Evolutionary conservation across 2,113 vertebrate genomes (phyloP).

Genomic region (Menura novaehollandiae): DNA sequence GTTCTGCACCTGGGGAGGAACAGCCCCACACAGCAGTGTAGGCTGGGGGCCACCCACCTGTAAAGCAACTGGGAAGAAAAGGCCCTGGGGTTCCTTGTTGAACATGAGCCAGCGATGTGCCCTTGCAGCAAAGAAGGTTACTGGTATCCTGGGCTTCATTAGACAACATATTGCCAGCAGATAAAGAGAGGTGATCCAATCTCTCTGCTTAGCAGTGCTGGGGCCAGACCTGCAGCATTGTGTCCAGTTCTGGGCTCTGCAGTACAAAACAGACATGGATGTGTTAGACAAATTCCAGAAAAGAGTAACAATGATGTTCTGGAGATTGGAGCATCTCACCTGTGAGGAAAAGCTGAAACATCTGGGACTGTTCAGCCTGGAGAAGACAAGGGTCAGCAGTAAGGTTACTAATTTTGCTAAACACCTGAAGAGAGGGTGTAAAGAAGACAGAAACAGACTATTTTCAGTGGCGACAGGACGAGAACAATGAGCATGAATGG

Average conservation of each 20-base stretch:
- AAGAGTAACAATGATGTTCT: neutral
- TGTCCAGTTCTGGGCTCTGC: neutral
- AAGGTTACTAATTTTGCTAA: neutral
- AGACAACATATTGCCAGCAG: neutral
- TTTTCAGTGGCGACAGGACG: neutral
- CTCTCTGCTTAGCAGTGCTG: neutral
- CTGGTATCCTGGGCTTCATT: neutral
- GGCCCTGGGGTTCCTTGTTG: rapidly evolving
- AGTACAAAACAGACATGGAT: neutral
- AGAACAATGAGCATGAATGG: neutral
- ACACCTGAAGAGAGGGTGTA: neutral
- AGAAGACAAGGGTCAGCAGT: neutral
- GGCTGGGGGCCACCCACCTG: neutral
- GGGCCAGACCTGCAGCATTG: neutral
- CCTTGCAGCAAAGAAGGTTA: neutral
- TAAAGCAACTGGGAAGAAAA: neutral
- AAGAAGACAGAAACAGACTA: neutral
- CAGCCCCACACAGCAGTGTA: neutral
- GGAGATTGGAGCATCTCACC: neutral
- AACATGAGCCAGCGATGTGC: neutral
- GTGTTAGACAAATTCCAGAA: neutral
- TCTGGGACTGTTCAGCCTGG: neutral
- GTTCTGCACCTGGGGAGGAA: neutral
- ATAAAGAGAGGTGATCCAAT: neutral
- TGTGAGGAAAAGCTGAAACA: neutral